Evolutionary conservation across 2,888 invertebrate species (phyloP).

Genomic region (Hydroisotoma schaefferi): DNA sequence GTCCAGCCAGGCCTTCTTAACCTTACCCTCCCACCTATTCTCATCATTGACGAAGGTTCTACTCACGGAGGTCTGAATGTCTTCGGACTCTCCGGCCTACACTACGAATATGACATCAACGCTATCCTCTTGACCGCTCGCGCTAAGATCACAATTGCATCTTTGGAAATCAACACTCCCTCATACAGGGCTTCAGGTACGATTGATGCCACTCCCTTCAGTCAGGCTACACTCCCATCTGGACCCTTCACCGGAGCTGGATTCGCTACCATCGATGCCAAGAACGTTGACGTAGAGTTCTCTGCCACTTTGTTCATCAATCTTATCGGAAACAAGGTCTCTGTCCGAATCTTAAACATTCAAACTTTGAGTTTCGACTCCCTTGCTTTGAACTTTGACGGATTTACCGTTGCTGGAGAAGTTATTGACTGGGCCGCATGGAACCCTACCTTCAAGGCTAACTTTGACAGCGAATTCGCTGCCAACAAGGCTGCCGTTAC

Average conservation of each 20-base stretch:
- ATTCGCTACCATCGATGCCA: background rate
- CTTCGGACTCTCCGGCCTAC: slow-evolving; percentile 4
- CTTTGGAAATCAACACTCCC: background rate
- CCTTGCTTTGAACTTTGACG: background rate
- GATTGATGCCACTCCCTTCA: slow-evolving; percentile 7
- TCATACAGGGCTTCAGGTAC: background rate
- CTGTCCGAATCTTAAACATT: slow-evolving; percentile 2
- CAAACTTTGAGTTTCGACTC: slow-evolving; percentile 6
- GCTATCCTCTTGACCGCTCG: background rate
- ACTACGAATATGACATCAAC: background rate
- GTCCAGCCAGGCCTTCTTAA: background rate
- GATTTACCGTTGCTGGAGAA: background rate
- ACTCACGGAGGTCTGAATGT: background rate
- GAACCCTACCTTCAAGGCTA: slow-evolving; percentile 15
- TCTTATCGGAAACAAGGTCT: slow-evolving; percentile 11
- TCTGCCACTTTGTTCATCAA: slow-evolving; percentile 11
- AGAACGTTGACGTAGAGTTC: background rate
- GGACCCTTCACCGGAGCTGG: slow-evolving; percentile 5
- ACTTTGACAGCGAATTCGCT: slow-evolving; percentile 29
- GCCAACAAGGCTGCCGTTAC: slow-evolving; percentile 13
- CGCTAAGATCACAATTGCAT: background rate
- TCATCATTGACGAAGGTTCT: slow-evolving; percentile 6
- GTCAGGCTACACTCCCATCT: slow-evolving; percentile 4
- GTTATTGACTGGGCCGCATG: slow-evolving; percentile 4
- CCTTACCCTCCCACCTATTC: slow-evolving; percentile 4